phyloP scores from a whole-genome alignment of 2,113 vertebrate species.

The Dipodomys stephensi region DNA sequence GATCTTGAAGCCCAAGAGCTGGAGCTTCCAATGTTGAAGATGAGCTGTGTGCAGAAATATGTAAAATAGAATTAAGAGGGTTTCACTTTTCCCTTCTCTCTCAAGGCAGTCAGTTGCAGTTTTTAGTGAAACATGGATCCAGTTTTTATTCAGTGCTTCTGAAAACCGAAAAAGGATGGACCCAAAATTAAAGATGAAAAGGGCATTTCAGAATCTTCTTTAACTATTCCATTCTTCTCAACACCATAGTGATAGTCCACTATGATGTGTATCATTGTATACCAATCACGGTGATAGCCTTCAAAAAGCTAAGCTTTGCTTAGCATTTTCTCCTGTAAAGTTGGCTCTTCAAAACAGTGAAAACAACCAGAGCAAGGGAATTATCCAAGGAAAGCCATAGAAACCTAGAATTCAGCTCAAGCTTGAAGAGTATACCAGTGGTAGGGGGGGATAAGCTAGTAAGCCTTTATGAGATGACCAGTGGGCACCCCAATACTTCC shows the following conservation, averaged over 20 bases:
- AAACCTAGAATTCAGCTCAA: not conserved
- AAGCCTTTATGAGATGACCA: not conserved
- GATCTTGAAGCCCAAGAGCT: not conserved
- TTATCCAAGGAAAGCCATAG: not conserved
- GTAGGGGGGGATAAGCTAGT: not conserved
- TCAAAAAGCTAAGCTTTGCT: not conserved
- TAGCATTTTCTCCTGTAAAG: not conserved
- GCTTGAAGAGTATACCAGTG: not conserved
- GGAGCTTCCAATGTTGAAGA: not conserved
- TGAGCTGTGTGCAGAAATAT: not conserved
- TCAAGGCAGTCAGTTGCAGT: not conserved
- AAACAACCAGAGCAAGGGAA: not conserved
- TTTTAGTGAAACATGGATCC: not conserved
- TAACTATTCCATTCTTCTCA: not conserved
- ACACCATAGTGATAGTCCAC: not conserved
- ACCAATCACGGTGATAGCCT: not conserved
- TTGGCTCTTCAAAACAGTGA: not conserved
- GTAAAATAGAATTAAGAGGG: not conserved
- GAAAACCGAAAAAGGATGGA: not conserved
- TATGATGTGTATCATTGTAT: no score
- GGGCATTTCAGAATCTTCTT: not conserved
- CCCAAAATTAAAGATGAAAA: fast-evolving
- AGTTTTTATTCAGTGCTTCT: not conserved
- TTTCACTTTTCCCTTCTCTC: not conserved
- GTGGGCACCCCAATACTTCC: not conserved